Conservation (phyloP, 2,888 invertebrate species). For the Omphaloscelis lunosa region DNA sequence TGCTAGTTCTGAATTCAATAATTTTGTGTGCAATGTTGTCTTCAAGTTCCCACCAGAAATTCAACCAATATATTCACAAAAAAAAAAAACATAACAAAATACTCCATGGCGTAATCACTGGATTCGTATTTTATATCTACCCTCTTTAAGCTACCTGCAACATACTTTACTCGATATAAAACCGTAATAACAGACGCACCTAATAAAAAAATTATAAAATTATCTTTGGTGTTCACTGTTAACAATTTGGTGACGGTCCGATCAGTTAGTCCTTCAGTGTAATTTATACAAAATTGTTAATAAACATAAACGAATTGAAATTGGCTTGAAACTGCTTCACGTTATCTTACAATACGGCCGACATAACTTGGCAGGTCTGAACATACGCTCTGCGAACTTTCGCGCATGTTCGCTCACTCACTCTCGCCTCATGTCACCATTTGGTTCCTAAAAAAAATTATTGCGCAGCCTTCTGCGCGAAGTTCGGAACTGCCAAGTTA, state of each 20-base stretch:
- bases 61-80: too few species aligned
- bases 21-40: neutral
- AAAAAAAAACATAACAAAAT: too few species aligned
- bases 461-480: too few species aligned
- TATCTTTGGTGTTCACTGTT: constrained; percentile 20
- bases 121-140: neutral
- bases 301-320: constrained; percentile 47
- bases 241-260: constrained; percentile 29
- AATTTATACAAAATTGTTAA: constrained; percentile 38
- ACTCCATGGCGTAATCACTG: neutral
- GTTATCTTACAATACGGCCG: constrained; percentile 19
- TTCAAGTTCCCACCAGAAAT: neutral
- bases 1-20: too few species aligned
- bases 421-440: too few species aligned
- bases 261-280: constrained; percentile 34
- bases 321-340: constrained; percentile 25
- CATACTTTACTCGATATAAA: neutral
- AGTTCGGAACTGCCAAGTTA: too few species aligned
- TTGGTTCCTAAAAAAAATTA: too few species aligned
- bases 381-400: too few species aligned
- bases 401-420: too few species aligned
- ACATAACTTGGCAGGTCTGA: too few species aligned
- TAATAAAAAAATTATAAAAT: constrained; percentile 61
- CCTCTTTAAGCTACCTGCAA: constrained; percentile 38
- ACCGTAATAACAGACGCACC: constrained; percentile 15